Base-by-base conservation (phyloP, 2,113 vertebrate species). In the Lepisosteus osseus region DNA sequence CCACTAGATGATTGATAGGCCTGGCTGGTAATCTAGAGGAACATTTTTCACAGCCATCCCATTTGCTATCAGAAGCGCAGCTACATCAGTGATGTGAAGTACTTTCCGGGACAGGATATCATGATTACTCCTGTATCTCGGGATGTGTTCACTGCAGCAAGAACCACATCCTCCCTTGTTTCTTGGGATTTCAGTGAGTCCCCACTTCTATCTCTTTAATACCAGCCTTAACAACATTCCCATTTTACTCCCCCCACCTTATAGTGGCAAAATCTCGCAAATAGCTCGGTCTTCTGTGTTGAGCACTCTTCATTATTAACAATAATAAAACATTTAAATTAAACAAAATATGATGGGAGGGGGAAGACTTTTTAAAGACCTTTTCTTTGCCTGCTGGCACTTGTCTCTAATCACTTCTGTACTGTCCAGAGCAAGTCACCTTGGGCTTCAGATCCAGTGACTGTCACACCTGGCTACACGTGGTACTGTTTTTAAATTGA, bases 41-140 rank as follows among this genome's bases (percentile, higher is more conserved):
- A 82, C 85, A 84, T 87, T 89, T 86, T 86, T 86, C 77, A 65
- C 63, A 74, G 81, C 85, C 83, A 77, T 84, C 79, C 79, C 67
- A 70, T 73, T 29, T 72, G 81, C 79, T 88, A 88, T 89, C 85
- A 75, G 75, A 65, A 78, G 59, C 44, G 79, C 77, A 74, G 79
- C 80, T 76, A 84, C 80, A 72, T 85, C 77, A 77, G 79, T 76
- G 80, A 68, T 70, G 81, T 79, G 80, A 70, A 79, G 81, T 73
- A 73, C 65, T 76, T 78, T 77, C 74, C 75, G 72, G 77, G 76
- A 84, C 80, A 78, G 76, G 79, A 77, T 76, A 80, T 62, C 67
- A 78, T 78, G 81, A 82, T 85, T 81, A 82, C 72, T 72, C 77
- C 72, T 80, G 76, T 85, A 88, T 88, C 86, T 73, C 56, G 56